phyloP scores from a whole-genome alignment of 2,113 vertebrate species.

The Emydura subglobosa region DNA sequence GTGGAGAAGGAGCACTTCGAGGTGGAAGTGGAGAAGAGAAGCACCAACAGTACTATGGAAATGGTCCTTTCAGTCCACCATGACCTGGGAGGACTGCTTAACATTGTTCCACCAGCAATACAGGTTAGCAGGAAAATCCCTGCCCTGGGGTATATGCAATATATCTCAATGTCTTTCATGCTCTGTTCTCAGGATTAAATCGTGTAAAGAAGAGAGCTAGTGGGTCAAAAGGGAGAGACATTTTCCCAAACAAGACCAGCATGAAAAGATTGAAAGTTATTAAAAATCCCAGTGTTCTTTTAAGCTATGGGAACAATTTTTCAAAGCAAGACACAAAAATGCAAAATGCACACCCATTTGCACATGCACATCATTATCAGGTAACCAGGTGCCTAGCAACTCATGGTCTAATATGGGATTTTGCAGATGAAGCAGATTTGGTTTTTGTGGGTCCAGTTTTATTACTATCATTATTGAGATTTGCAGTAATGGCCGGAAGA shows the following conservation, averaged over 20 bases:
- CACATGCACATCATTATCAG: neutral
- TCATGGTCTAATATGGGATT: neutral
- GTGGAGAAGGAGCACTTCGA: conserved; percentile 66
- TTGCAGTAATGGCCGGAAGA: neutral
- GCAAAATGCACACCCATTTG: neutral
- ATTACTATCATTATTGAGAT: neutral
- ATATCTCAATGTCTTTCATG: neutral
- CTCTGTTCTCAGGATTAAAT: neutral
- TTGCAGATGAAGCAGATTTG: neutral
- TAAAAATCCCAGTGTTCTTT: neutral
- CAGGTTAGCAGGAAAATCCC: conserved; percentile 74
- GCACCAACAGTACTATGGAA: conserved; percentile 36
- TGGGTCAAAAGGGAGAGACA: neutral
- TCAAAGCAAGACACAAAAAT: neutral
- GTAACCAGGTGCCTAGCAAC: neutral
- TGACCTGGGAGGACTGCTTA: conserved; percentile 68
- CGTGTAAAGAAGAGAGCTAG: conserved; percentile 20
- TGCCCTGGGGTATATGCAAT: neutral
- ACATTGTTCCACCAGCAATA: conserved; percentile 70
- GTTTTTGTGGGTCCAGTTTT: neutral
- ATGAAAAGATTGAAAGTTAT: neutral
- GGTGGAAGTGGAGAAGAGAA: conserved; percentile 65
- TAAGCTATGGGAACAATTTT: neutral
- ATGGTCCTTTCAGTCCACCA: conserved; percentile 77
- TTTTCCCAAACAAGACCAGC: neutral